Base-by-base conservation (phyloP, 2,888 invertebrate species). In the Dasypolia templi region DNA sequence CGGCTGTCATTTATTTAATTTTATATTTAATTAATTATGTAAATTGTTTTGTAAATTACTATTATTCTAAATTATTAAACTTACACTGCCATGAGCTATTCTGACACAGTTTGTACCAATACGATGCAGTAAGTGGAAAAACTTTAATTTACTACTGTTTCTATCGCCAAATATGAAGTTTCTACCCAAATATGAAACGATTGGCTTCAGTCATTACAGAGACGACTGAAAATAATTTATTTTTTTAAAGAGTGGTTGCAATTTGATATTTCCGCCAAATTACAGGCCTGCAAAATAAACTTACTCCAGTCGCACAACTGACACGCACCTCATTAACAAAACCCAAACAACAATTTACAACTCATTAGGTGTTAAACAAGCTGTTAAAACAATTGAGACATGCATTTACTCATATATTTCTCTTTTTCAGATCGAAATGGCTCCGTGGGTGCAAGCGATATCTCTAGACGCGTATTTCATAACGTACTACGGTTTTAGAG, bases 401-500 rank as follows among this genome's bases (percentile, higher is more conserved):
- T 35, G 2, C 14, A 71, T 11, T 74, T 0, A 80, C 29, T 3
- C 17, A 44, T 5, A 39, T 26, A 56, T 62, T 76, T 75, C 68
- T 83, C 65, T 44, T 93, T 56, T 93, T 5, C 96, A 96, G 96
- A 92, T 95, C 85, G 93, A 96, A 81, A 97, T 97, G 79, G 97
- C 98, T 3, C 92, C 96, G 9, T 98, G 98, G 98, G 98, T 98
- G 55, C 93, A 97, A 22, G 96, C 97, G 80, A 91, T 98, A 39
- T 97, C 97, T 0, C 95, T 97, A 80, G 97, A 98, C 92, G 95
- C 97, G 11, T 99, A 99, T 95, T 99, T 97, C 95, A 98, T 98
- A 76, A 96, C 97, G 17, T 98, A 98, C 94, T 98, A 97, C 95
- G 97, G 98, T 90, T 99, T 99, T 93, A 97, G 99, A 22, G 98